Evolutionary conservation across 2,113 vertebrate genomes (phyloP).

Genomic region (Grus americana): DNA sequence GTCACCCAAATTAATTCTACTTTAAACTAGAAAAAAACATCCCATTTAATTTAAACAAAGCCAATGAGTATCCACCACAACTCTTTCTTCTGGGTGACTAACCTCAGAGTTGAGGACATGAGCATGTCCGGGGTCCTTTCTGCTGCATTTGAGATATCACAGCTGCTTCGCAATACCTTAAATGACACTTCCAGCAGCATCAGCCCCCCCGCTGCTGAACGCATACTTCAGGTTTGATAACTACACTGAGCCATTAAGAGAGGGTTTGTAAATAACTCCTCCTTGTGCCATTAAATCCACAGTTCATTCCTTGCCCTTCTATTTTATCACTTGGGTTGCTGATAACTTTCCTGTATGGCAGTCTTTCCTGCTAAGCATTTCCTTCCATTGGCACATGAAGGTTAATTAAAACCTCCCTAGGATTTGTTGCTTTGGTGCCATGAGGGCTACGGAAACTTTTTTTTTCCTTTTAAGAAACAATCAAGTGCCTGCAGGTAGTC

Average conservation of each 20-base stretch:
- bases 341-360: not conserved
- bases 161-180: not conserved
- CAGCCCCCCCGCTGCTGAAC: not conserved
- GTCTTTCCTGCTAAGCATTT: not conserved
- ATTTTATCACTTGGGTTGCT: not conserved
- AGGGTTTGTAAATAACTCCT: not conserved
- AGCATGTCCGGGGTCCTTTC: not conserved
- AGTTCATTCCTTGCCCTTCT: not conserved
- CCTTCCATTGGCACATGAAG: not conserved
- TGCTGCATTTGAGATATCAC: not conserved
- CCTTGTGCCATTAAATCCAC: not conserved
- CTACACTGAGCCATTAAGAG: not conserved
- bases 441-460: not conserved
- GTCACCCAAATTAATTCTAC: not conserved
- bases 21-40: not conserved
- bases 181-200: not conserved
- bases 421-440: not conserved
- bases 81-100: not conserved
- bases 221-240: accelerated
- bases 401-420: not conserved
- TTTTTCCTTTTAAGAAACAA: not conserved
- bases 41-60: not conserved
- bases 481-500: not conserved
- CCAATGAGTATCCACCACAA: not conserved
- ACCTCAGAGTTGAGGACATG: not conserved